Percentiles rank a stretch among this genome's conserved stretches.
Conservation (phyloP, 2,113 vertebrate species). For the Sturnira hondurensis region DNA sequence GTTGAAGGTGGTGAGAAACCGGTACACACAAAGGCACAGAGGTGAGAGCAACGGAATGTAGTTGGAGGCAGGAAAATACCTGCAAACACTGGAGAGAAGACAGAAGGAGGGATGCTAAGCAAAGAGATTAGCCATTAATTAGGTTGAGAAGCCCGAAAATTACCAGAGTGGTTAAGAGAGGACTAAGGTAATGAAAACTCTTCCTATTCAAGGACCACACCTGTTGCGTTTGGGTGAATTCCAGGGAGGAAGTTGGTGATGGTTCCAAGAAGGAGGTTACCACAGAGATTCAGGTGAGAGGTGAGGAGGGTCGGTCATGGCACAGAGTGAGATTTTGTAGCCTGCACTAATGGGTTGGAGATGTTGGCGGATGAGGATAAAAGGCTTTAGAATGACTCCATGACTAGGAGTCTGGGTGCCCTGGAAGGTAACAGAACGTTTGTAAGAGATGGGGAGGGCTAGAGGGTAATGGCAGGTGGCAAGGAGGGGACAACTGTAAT, state of each 20-base stretch:
- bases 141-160: not conserved
- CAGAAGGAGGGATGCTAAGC: not conserved
- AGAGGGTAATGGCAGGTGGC: not conserved
- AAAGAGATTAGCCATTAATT: not conserved
- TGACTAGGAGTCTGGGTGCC: not conserved
- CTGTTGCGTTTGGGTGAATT: not conserved
- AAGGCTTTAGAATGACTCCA: not conserved
- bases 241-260: not conserved
- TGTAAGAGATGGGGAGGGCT: not conserved
- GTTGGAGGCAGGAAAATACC: not conserved
- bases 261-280: not conserved
- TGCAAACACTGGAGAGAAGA: not conserved
- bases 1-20: not conserved
- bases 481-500: not conserved
- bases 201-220: not conserved
- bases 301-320: rapidly evolving
- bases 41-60: not conserved
- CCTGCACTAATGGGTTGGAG: not conserved
- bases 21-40: not conserved
- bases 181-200: not conserved
- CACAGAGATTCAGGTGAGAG: not conserved
- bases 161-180: not conserved
- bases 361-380: not conserved
- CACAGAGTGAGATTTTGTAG: not conserved
- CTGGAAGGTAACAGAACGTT: not conserved